Base-by-base conservation (phyloP, 2,888 invertebrate species). In the Esperia sulphurella region DNA sequence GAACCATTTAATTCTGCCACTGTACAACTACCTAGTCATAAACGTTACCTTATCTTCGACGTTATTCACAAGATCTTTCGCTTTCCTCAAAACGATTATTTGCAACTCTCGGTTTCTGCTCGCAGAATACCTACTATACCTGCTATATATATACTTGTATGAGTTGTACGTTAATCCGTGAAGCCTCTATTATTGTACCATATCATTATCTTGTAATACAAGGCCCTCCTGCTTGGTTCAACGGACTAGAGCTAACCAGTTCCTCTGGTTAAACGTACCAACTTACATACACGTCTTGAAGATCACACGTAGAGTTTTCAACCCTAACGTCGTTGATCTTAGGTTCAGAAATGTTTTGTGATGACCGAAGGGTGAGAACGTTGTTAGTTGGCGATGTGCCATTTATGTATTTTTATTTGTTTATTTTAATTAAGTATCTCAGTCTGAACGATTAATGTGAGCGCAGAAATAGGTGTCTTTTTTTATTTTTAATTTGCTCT, bases 241-340 rank as follows among this genome's bases (percentile, higher is more conserved):
- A 49, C 45, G 49, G 21, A 49, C 49, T 45, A 49, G 41, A 45
- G 38, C 30, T 39, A 43, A 44, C 48, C 43, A 49, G 44, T 45
- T 28, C n/a, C 9, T 28, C 43, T 44, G 43, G 43, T 44, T 44
- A 21, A 42, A 40, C 38, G 1, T 5, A 41, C 39, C 14, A 46
- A 40, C 46, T 37, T 46, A 46, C 43, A 35, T 43, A 38, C 29
- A 29, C 35, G 30, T 21, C 14, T 43, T 37, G 14, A 38, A n/a
- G 35, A 7, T n/a, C n/a, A 46, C 30, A n/a, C 35, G 35, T 10
- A 21, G 42, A 13, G 37, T 13, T 42, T n/a, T 35, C 8, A 38
- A 47, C 46, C 46, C 13, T 47, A 47, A 29, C 5, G 12, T 2
- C 41, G 13, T 31, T 6, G 9, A 35, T n/a, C 3, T n/a, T 35